These are phyloP conservation scores for Synanthedon andrenaeformis DNA, from an alignment of 2,888 invertebrate genomes.

Conservation along the genomic window DNA sequence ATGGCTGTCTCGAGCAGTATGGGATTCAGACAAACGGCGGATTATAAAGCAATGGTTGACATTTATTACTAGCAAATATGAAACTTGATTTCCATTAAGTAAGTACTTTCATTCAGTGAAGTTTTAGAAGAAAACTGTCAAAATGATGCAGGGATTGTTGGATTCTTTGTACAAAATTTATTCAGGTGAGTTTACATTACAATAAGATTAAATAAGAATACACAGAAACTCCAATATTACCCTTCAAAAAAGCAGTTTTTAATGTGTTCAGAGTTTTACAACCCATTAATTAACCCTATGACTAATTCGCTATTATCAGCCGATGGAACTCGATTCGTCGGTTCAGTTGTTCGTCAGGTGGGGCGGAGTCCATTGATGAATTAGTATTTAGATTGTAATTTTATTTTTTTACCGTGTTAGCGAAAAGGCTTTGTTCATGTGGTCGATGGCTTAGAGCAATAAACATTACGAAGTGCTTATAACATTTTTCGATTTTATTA, in stretches of 20 bases:
- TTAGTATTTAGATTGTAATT: constrained; percentile 49
- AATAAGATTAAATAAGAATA: no score
- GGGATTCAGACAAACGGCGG: no score
- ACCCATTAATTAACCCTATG: not conserved
- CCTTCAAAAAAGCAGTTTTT: no score
- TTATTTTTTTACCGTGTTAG: constrained; percentile 32
- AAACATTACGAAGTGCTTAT: no score
- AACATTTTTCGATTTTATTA: no score
- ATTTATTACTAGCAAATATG: not conserved
- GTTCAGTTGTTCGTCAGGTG: constrained; percentile 8
- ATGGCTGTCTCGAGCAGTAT: no score
- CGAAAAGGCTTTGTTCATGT: not conserved
- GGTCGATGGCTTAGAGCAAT: not conserved
- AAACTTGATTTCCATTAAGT: not conserved
- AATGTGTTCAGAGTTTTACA: not conserved
- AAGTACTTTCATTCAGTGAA: not conserved
- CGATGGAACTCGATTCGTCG: constrained; percentile 20
- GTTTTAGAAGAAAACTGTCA: constrained; percentile 18
- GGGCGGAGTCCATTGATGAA: constrained; percentile 41
- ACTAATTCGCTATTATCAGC: constrained; percentile 25
- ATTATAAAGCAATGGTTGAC: not conserved
- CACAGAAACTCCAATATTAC: no score
- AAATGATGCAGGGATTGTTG: constrained; percentile 65
- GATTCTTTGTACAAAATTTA: constrained; percentile 62
- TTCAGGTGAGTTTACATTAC: constrained; percentile 36